phyloP scores from a whole-genome alignment of 1,140 invertebrate species.

The Bactericera cockerelli region DNA sequence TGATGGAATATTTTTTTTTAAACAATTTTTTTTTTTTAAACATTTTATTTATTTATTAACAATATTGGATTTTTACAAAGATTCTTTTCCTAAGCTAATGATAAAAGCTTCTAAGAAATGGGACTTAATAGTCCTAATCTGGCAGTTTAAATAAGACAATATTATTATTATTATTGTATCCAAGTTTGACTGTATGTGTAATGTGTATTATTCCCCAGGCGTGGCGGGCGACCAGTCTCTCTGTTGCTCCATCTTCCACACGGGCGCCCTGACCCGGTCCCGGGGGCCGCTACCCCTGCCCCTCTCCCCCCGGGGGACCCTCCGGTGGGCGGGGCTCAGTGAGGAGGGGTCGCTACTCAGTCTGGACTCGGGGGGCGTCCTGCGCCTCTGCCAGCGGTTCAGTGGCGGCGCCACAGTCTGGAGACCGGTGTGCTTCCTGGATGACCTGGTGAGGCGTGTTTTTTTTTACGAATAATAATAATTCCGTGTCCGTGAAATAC shows the following conservation, averaged over 20 bases:
- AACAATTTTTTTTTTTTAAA: too few species aligned
- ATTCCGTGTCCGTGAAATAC: too few species aligned
- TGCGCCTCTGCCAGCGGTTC: conserved; percentile 43
- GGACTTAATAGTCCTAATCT: too few species aligned
- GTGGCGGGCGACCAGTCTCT: conserved; percentile 21
- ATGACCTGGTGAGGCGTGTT: conserved; percentile 39
- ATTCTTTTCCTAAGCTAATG: too few species aligned
- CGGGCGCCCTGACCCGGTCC: conserved; percentile 2
- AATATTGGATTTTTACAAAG: too few species aligned
- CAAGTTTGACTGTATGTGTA: too few species aligned
- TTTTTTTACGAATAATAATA: too few species aligned
- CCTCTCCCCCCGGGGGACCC: conserved; percentile 45
- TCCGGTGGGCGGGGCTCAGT: conserved; percentile 70
- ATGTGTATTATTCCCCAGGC: conserved; percentile 21
- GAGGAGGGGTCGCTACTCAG: conserved; percentile 57
- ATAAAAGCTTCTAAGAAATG: too few species aligned
- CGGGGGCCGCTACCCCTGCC: conserved; percentile 33
- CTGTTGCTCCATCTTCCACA: conserved; percentile 16
- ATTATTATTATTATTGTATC: too few species aligned
- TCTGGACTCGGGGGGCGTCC: conserved; percentile 47
- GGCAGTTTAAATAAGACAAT: too few species aligned
- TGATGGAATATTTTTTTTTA: too few species aligned
- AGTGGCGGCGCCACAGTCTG: conserved; percentile 34
- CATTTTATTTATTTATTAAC: too few species aligned
- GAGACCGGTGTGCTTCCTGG: conserved; percentile 61